Percentiles rank a stretch among this genome's conserved stretches.
phyloP scores from a whole-genome alignment of 2,113 vertebrate species.

The Turnix velox region DNA sequence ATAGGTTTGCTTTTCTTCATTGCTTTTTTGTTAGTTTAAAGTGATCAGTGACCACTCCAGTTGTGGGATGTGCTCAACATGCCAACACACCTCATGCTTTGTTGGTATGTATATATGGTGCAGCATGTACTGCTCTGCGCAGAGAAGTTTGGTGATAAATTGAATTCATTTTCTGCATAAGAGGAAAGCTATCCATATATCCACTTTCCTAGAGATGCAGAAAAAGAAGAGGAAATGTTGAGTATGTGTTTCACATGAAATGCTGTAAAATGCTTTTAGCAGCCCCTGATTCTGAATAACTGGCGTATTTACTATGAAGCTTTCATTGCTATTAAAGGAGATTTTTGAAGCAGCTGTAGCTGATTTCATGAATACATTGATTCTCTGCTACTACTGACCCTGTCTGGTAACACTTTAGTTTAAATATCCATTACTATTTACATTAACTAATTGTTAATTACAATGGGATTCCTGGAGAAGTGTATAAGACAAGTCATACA shows the following conservation, averaged over 20 bases:
- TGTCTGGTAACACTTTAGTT: slow-evolving; percentile 61
- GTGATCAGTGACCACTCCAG: not conserved
- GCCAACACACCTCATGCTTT: not conserved
- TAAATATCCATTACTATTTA: slow-evolving; percentile 74
- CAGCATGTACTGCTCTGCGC: not conserved
- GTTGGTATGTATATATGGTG: not conserved
- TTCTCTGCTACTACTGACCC: slow-evolving; percentile 53
- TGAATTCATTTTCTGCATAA: rapidly evolving
- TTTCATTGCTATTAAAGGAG: not conserved
- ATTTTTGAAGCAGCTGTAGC: not conserved
- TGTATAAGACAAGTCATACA: slow-evolving; percentile 67
- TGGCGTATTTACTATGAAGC: not conserved
- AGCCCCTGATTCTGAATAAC: not conserved
- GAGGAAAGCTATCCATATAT: not conserved
- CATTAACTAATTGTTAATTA: slow-evolving; percentile 77
- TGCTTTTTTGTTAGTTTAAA: not conserved
- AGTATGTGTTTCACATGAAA: not conserved
- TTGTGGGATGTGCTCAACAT: rapidly evolving
- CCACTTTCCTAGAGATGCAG: not conserved
- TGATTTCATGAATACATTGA: slow-evolving; percentile 26
- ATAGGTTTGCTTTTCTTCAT: not conserved
- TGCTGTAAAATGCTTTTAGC: not conserved
- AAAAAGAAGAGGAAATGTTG: not conserved
- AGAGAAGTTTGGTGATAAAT: not conserved
- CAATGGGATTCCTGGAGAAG: slow-evolving; percentile 68